Evolutionary conservation across 1,140 invertebrate species (phyloP), one percentile per base, ranked within the genome.

Genomic region (Chironomus tepperi): DNA sequence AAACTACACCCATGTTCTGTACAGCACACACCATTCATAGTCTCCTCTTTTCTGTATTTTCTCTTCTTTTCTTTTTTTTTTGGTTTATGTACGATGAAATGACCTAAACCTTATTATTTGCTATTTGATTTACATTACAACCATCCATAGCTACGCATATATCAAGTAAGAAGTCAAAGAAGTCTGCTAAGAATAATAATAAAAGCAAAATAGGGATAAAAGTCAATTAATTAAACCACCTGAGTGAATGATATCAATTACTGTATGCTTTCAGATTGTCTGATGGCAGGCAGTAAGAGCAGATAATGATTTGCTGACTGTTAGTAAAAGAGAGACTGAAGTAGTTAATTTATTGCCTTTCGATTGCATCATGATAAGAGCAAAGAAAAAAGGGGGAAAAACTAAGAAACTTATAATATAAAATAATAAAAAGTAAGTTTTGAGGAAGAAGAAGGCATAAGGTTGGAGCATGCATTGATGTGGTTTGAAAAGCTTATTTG

Each of bases 201-300:
- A 70, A 70, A 70, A 70, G 64, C 64, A 67, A 70, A 18, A 70
- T n/a, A 70, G 19, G 65, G 65, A 70, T 70, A 70, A 70, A 70
- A 70, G 65, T 21, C 65, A 70, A 70, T 70, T 70, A 70, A 70
- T 70, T 70, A 70, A 70, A 70, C 65, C 65, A 70, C 65, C 65
- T 70, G 65, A 70, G 65, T 70, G 65, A 70, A 70, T 70, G 65
- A 70, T 70, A 70, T 70, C 65, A 70, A 70, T 70, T 70, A 70
- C 65, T 70, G 65, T 16, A 70, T 70, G 65, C 65, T 70, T 34
- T 70, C 16, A 70, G 65, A 70, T 70, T 70, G 19, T 70, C 19
- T 70, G 65, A 70, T 70, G 65, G 65, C 19, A 70, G 65, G 5
- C n/a, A n/a, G 18, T 21, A 70, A 57, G 47, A 57, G 47, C n/a